These are phyloP conservation scores for Campaea margaritaria DNA, from an alignment of 2,888 invertebrate genomes.

Conservation along the genomic window DNA sequence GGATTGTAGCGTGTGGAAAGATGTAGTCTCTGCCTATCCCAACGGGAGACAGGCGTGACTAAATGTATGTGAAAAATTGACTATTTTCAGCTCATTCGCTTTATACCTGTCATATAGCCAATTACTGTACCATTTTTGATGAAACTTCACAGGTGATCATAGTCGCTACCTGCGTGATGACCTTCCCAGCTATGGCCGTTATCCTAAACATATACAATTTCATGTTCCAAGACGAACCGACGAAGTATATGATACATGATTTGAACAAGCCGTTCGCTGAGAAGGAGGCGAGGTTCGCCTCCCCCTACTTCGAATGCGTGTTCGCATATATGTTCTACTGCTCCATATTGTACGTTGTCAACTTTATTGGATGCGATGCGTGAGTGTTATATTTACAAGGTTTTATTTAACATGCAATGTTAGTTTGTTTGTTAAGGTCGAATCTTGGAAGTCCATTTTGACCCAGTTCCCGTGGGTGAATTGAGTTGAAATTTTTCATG, in stretches of 20 bases:
- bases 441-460: too few relatives aligned
- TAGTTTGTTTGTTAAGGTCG: too few relatives aligned
- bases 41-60: too few relatives aligned
- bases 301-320: constrained; percentile 61
- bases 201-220: constrained; percentile 50
- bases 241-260: constrained; percentile 67
- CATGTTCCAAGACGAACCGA: constrained; percentile 45
- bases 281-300: constrained; percentile 50
- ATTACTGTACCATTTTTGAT: too few relatives aligned
- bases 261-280: constrained; percentile 49
- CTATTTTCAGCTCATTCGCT: too few relatives aligned
- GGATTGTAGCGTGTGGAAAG: too few relatives aligned
- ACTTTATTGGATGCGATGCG: constrained; percentile 65
- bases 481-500: too few relatives aligned
- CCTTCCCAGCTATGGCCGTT: constrained; percentile 57
- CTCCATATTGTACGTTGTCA: constrained; percentile 48
- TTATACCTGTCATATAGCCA: too few relatives aligned
- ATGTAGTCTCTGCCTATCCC: too few relatives aligned
- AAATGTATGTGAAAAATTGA: too few relatives aligned
- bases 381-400: constrained; percentile 3
- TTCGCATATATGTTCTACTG: constrained; percentile 55
- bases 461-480: too few relatives aligned
- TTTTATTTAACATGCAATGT: not conserved
- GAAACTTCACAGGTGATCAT: constrained; percentile 39
- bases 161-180: constrained; percentile 46